Evolutionary conservation across 30 jellyfish, hydroid and myxozoan species (phyloP).

Genomic region (Phacellophora camtschatica): DNA sequence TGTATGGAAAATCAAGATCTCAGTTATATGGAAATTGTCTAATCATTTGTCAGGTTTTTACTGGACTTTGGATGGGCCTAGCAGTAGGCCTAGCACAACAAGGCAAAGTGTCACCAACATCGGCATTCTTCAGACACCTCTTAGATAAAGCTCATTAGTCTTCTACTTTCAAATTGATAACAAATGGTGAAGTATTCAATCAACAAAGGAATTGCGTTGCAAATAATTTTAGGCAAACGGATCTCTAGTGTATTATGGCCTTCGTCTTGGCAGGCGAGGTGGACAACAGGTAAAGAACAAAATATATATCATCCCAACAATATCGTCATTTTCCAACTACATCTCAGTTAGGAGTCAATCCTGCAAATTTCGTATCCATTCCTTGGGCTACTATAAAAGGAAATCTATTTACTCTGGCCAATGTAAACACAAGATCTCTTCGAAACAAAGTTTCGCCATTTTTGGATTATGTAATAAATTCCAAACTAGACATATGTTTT

Average conservation of each 20-base stretch:
- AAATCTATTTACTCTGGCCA: neutral
- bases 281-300: too few species aligned
- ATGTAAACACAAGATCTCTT: conserved; percentile 33
- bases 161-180: neutral
- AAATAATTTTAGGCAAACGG: neutral
- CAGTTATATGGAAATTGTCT: neutral
- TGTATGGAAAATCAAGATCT: neutral
- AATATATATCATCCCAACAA: too few species aligned
- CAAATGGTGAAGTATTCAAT: neutral
- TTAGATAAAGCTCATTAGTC: neutral
- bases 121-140: neutral
- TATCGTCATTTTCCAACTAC: too few species aligned
- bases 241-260: neutral
- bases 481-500: conserved; percentile 8
- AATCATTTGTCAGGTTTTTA: neutral
- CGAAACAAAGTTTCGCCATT: conserved; percentile 28
- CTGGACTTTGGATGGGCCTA: neutral
- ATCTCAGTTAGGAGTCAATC: too few species aligned
- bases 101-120: neutral
- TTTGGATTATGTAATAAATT: conserved; percentile 7
- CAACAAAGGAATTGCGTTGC: conserved; percentile 1
- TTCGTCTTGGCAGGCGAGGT: neutral
- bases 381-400: conserved; percentile 2
- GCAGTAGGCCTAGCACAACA: conserved; percentile 10
- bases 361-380: too few species aligned